Base-by-base conservation (phyloP, 2,113 vertebrate species). In the Spheniscus mendiculus region DNA sequence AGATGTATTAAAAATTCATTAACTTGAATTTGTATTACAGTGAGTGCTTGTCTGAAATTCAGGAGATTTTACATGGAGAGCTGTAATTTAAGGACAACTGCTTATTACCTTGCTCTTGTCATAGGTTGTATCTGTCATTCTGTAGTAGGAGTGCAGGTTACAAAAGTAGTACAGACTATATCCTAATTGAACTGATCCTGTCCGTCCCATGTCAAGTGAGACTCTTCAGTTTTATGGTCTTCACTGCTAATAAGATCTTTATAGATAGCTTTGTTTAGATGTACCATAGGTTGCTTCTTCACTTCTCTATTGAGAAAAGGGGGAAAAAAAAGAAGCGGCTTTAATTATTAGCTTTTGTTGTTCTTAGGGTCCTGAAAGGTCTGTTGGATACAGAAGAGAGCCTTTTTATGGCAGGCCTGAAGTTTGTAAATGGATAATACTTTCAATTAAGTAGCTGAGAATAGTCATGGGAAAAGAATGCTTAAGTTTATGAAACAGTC, bases 391-490 rank as follows among this genome's bases (percentile, higher is more conserved):
- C 78, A 96, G 98, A 97, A 98, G 97, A 98, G 94, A 98, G 96
- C 95, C 88, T 98, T 98, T 98, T 98, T 98, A 98, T 97, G 97
- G 97, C 94, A 83, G 86, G 83, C 93, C 81, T 97, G 73, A 95
- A 97, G 98, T 98, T 98, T 98, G 96, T 98, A 98, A 98, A 98
- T 98, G 98, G 98, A 97, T 98, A 97, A 98, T 97, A 98, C 98
- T 98, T 97, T 98, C 98, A 97, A 96, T 98, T 98, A 98, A 98
- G 96, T 96, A 98, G 97, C 97, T 94, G 94, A 97, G 96, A 98
- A 97, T 95, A 96, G 96, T 98, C 97, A 98, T 81, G 95, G 96
- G 96, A 98, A 98, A 99, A 98, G 99, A 99, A 98, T 99, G 98
- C 97, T 98, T 92, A 95, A 97, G 97, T 98, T 98, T 98, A 98